Percentiles rank a stretch among this genome's conserved stretches.
Evolutionary conservation across 1,140 invertebrate species (phyloP).

Genomic region (Brevipalpus yothersi): DNA sequence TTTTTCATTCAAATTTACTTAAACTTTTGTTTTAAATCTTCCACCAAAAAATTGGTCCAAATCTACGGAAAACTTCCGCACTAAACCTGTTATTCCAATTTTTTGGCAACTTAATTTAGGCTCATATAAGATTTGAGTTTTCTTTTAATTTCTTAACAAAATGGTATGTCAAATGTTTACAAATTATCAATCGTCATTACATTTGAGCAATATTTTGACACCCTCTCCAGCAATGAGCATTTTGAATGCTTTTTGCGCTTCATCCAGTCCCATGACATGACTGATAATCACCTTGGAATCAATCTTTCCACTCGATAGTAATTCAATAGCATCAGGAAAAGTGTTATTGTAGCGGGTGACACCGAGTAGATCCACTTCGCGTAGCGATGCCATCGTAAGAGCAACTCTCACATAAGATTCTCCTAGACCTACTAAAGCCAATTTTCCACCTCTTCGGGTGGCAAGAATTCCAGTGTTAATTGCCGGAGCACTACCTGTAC

Average conservation of each 20-base stretch:
- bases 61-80: no score
- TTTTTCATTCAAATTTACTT: no score
- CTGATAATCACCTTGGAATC: conserved; percentile 70
- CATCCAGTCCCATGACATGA: conserved; percentile 59
- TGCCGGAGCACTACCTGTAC: conserved; percentile 53
- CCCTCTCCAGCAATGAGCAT: neutral
- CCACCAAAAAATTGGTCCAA: no score
- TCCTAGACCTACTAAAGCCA: conserved; percentile 62
- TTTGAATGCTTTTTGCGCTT: conserved; percentile 63
- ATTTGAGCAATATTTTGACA: neutral
- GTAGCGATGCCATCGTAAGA: conserved; percentile 42
- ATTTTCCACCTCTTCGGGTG: conserved; percentile 34
- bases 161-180: neutral
- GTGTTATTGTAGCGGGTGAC: conserved; percentile 71
- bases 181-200: neutral
- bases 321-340: conserved; percentile 17
- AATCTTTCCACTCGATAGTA: conserved; percentile 31
- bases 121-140: no score
- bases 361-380: conserved; percentile 72
- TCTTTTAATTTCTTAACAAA: no score
- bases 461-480: conserved; percentile 38
- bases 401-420: conserved; percentile 42
- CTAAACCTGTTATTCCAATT: no score
- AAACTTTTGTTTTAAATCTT: no score
- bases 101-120: no score